Base-by-base conservation (phyloP, 2,888 invertebrate genomes). In the Volucella zonaria region DNA sequence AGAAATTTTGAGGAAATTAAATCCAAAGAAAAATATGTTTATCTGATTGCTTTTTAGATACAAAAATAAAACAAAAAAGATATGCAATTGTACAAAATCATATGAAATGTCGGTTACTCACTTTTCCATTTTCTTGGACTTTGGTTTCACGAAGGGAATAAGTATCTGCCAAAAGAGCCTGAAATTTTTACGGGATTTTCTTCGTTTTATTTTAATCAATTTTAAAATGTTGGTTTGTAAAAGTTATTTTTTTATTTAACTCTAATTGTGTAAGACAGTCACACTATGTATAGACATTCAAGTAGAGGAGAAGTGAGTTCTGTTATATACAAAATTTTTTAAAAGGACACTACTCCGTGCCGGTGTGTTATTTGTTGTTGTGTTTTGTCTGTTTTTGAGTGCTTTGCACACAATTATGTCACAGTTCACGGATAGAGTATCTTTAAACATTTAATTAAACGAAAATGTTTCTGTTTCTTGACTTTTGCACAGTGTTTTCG, bases 71-170 rank as follows among this genome's bases (percentile, higher is more conserved):
- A 62, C 70, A 49, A 64, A 42, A 18, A 47, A 15, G 58, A 15
- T 64, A 12, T 54, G n/a, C n/a, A n/a, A n/a, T n/a, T n/a, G n/a
- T n/a, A 61, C 56, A 58, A 62, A 12, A 18, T 15, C 23, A 62
- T 43, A 42, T 54, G 8, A 42, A 78, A 61, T 42, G 70, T 67
- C 74, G 67, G 88, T 91, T n/a, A 92, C 93, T 92, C 90, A 97
- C 96, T 94, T 96, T 96, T 82, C 97, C 97, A 92, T 97, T 97
- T 93, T 96, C 96, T 93, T 96, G 96, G 87, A 97, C 96, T 90
- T 95, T 92, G 86, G 93, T 93, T 86, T 93, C 93, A 88, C 93
- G 92, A 87, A 93, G 91, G 82, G 93, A 93, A 90, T 93, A 94
- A 88, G 93, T 93, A 89, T 93, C 93, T 86, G 93, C 92, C 91